Conservation (phyloP, 2,888 invertebrate genomes). For the Ceraclea dissimilis region DNA sequence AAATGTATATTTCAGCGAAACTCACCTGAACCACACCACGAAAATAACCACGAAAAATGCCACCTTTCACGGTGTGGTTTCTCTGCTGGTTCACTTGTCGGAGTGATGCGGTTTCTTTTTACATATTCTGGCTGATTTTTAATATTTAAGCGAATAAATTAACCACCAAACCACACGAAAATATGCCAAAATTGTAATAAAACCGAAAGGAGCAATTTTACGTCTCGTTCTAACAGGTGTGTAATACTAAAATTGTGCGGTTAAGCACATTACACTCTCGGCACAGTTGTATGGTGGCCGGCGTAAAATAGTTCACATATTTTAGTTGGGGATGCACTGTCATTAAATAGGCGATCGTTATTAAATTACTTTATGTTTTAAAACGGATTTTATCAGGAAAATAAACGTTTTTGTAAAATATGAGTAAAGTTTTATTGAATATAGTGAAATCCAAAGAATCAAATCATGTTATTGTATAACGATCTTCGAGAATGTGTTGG, state of each 20-base stretch:
- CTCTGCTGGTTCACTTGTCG: not conserved
- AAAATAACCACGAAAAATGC: not conserved
- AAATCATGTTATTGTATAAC: no score
- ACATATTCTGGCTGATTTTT: constrained; percentile 13
- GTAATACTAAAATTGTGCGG: not conserved
- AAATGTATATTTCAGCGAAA: not conserved
- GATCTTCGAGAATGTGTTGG: no score
- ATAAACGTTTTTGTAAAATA: no score
- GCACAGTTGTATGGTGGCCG: no score
- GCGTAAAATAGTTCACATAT: no score
- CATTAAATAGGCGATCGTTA: no score
- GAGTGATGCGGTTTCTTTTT: not conserved
- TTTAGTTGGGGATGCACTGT: no score
- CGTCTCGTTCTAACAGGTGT: not conserved
- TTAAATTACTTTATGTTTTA: no score
- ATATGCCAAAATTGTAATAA: constrained; percentile 2
- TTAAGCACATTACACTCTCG: no score
- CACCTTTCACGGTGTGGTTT: not conserved
- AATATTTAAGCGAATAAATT: constrained; percentile 23
- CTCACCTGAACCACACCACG: not conserved
- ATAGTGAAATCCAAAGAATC: no score
- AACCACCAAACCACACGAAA: constrained; percentile 16
- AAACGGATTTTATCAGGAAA: no score
- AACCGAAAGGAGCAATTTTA: not conserved
- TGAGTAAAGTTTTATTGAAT: no score